Conservation (phyloP, 2,113 vertebrate genomes). For the Neotragus pygmaeus region DNA sequence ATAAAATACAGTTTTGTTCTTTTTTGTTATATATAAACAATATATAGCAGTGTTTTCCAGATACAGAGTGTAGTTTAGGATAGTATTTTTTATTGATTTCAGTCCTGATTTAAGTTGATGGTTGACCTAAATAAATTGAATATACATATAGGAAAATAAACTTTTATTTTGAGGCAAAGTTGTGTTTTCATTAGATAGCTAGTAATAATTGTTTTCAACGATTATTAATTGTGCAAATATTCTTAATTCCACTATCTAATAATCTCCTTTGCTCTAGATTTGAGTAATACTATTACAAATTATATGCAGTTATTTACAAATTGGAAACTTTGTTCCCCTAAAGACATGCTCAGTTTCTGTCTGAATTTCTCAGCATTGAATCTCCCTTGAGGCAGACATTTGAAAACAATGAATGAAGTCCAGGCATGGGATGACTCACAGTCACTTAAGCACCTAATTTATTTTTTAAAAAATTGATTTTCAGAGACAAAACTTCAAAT, state of each 20-base stretch:
- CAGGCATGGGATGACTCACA: slow-evolving; percentile 15
- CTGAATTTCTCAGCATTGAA: slow-evolving; percentile 9
- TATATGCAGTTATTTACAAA: not conserved
- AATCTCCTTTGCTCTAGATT: not conserved
- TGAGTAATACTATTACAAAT: not conserved
- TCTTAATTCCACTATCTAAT: slow-evolving; percentile 3
- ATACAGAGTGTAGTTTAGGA: not conserved
- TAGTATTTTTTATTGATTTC: not conserved
- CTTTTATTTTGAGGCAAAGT: slow-evolving; percentile 16
- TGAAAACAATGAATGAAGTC: slow-evolving; percentile 48
- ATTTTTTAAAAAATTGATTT: slow-evolving; percentile 45
- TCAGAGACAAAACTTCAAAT: slow-evolving; percentile 43
- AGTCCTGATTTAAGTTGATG: not conserved
- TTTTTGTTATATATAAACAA: not conserved
- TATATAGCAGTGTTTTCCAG: not conserved
- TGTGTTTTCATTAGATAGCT: not conserved
- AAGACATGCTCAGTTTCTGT: slow-evolving; percentile 18
- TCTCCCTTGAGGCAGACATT: slow-evolving; percentile 23
- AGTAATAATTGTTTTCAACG: not conserved
- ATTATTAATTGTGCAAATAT: not conserved
- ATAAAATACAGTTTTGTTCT: not conserved
- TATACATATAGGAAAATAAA: not conserved
- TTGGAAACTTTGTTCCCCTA: not conserved
- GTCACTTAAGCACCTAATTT: slow-evolving; percentile 42
- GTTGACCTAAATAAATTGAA: slow-evolving; percentile 22